phyloP scores from a whole-genome alignment of 2,113 vertebrate species.

The Phasianus colchicus region DNA sequence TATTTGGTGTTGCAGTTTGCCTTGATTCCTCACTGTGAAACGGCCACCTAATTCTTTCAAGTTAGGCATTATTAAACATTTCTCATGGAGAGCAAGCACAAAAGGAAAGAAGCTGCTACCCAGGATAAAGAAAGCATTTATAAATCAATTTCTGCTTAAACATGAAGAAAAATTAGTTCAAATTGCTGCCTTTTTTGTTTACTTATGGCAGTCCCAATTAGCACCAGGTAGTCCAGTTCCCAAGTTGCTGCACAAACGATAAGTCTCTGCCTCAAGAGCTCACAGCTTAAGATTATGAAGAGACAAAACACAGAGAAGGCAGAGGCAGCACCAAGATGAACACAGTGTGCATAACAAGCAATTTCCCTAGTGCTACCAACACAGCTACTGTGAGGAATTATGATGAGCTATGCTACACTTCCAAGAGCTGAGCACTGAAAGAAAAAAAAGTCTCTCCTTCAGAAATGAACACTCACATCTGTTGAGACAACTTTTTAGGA shows the following conservation, averaged over 20 bases:
- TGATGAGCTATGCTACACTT: background rate
- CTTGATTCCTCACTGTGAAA: background rate
- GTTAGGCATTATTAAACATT: background rate
- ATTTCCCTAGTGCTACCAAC: background rate
- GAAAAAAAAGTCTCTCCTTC: background rate
- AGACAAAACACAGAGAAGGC: slow-evolving; percentile 5
- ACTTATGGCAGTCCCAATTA: background rate
- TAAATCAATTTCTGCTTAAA: background rate
- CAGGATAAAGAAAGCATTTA: background rate
- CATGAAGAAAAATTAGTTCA: background rate
- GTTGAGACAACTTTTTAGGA: background rate
- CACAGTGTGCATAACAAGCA: background rate
- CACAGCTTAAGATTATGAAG: background rate
- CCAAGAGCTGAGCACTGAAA: background rate
- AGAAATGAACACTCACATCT: background rate
- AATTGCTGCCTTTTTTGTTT: background rate
- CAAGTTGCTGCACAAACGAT: background rate
- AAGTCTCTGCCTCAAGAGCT: background rate
- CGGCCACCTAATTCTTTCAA: background rate
- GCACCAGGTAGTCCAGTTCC: background rate
- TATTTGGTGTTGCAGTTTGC: background rate
- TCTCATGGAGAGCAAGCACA: background rate
- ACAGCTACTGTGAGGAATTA: slow-evolving; percentile 1
- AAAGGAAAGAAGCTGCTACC: background rate
- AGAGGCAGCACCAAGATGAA: slow-evolving; percentile 26